A percentile compares a stretch with the other conserved stretches of the same genome.
These are phyloP conservation scores for Drosophila barbarae DNA, from an alignment of 2,888 invertebrate genomes.

Conservation along the genomic window DNA sequence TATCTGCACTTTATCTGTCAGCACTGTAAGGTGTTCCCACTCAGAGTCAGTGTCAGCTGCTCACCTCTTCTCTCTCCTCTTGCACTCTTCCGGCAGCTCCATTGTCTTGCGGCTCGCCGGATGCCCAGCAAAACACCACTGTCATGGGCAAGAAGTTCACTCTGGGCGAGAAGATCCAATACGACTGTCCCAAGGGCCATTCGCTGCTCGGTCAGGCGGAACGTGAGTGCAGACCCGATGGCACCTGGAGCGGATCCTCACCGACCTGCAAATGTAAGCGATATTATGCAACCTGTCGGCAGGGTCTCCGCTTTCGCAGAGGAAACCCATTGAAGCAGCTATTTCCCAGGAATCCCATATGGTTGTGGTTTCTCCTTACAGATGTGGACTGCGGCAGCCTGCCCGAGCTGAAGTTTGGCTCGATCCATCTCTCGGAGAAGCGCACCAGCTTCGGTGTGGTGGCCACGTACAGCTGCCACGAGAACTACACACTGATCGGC, in stretches of 20 bases:
- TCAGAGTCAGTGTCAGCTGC: not conserved
- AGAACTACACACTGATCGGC: constrained; percentile 92
- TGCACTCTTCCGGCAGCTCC: constrained; percentile 83
- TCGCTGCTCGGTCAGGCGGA: constrained; percentile 86
- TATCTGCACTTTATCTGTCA: constrained; percentile 96
- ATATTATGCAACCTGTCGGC: constrained; percentile 1
- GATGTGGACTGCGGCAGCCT: constrained; percentile 90
- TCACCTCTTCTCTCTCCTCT: not conserved
- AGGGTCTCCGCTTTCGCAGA: not conserved
- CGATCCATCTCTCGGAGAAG: constrained; percentile 84
- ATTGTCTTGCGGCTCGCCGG: constrained; percentile 92
- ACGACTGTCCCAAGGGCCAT: constrained; percentile 90
- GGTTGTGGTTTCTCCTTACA: constrained; percentile 69
- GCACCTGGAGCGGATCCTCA: constrained; percentile 90
- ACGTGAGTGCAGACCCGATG: constrained; percentile 86
- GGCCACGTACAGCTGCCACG: constrained; percentile 88
- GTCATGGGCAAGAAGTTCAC: constrained; percentile 85
- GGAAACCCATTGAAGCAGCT: not conserved
- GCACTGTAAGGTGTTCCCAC: constrained; percentile 85
- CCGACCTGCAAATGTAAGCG: constrained; percentile 92
- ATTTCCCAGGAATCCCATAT: too few relatives aligned
- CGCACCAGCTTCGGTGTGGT: constrained; percentile 90
- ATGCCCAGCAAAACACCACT: constrained; percentile 90
- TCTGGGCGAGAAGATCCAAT: constrained; percentile 86
- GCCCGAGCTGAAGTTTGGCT: constrained; percentile 86